Conservation (phyloP, 2,113 vertebrate species). For the Siniperca chuatsi region DNA sequence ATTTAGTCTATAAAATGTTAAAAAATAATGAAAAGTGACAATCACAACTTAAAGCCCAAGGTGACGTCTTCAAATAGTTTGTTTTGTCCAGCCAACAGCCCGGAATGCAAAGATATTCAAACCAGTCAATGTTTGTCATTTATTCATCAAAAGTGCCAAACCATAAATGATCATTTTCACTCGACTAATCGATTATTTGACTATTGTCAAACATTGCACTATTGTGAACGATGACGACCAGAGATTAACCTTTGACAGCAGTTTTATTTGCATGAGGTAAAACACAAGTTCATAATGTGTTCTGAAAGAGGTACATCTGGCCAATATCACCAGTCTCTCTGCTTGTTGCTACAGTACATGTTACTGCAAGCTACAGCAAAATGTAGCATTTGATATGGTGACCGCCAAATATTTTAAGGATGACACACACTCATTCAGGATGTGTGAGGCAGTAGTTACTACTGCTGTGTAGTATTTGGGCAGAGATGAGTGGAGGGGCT, state of each 20-base stretch:
- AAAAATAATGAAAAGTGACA: background rate
- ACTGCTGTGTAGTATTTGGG: slow-evolving; percentile 32
- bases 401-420: background rate
- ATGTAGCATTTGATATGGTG: background rate
- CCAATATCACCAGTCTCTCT: background rate
- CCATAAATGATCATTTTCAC: no score
- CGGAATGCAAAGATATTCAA: background rate
- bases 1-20: no score
- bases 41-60: background rate
- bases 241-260: background rate
- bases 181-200: background rate
- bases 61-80: background rate
- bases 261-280: background rate
- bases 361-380: background rate
- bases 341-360: no score
- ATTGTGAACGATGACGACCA: background rate
- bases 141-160: no score
- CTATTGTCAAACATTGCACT: no score
- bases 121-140: no score
- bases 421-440: background rate
- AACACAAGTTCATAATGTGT: background rate
- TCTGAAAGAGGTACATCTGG: background rate
- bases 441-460: background rate
- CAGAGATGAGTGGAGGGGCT: slow-evolving; percentile 60
- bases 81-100: background rate